Evolutionary conservation across 2,888 invertebrate species (phyloP).

Genomic region (Mellilla xanthometata): DNA sequence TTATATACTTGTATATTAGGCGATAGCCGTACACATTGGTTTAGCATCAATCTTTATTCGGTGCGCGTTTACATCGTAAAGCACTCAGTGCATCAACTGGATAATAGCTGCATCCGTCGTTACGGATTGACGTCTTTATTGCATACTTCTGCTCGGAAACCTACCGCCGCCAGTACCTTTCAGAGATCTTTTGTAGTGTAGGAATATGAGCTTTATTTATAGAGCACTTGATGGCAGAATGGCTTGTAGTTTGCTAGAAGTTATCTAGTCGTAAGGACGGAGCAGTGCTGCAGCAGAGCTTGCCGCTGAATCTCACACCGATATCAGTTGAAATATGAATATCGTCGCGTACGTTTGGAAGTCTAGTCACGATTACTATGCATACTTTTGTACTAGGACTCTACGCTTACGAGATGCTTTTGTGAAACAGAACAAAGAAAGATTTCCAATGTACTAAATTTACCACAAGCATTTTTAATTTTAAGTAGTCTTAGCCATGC

Average conservation of each 20-base stretch:
- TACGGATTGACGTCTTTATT: constrained; percentile 64
- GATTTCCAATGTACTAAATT: neutral
- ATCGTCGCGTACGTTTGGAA: constrained; percentile 49
- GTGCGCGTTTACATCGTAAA: constrained; percentile 52
- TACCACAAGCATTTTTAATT: too few relatives aligned
- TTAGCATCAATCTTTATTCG: constrained; percentile 50
- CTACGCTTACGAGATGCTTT: constrained; percentile 5
- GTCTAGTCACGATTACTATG: constrained; percentile 50
- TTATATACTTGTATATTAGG: constrained; percentile 13
- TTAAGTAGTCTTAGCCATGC: too few relatives aligned
- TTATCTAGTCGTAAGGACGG: constrained; percentile 22
- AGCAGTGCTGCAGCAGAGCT: constrained; percentile 41
- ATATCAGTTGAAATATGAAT: constrained; percentile 62
- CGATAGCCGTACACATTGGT: constrained; percentile 23
- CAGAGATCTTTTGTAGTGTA: constrained; percentile 17
- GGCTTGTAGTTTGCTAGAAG: constrained; percentile 8
- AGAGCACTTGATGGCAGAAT: constrained; percentile 7
- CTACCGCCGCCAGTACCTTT: constrained; percentile 35
- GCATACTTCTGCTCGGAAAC: constrained; percentile 52
- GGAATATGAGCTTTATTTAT: constrained; percentile 9
- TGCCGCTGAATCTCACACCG: constrained; percentile 45
- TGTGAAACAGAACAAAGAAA: constrained; percentile 8
- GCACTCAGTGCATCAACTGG: constrained; percentile 57
- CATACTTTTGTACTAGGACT: constrained; percentile 35
- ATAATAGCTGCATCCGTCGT: constrained; percentile 63